Evolutionary conservation across 2,113 vertebrate genomes (phyloP).

Genomic region (Rhabdornis inornatus): DNA sequence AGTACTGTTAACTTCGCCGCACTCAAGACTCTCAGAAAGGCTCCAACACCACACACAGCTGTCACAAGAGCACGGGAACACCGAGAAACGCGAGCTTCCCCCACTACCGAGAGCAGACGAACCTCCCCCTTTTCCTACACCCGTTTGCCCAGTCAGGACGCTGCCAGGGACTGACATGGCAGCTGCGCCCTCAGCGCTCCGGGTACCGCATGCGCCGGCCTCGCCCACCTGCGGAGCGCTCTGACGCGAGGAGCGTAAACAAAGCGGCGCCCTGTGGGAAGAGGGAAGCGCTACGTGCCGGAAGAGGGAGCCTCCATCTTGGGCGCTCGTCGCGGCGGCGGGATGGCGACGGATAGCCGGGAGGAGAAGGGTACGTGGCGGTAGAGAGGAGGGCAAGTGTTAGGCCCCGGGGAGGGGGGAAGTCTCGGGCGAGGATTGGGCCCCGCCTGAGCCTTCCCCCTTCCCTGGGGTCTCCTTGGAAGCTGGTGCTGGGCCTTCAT

Average conservation of each 20-base stretch:
- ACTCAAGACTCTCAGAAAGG: not conserved
- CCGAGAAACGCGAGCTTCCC: rapidly evolving
- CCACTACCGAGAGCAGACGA: rapidly evolving
- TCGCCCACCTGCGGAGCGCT: not conserved
- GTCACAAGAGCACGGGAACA: rapidly evolving
- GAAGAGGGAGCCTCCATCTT: constrained; percentile 75
- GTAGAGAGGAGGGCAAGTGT: rapidly evolving
- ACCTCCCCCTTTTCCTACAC: rapidly evolving
- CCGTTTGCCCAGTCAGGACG: rapidly evolving
- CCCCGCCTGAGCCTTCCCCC: rapidly evolving
- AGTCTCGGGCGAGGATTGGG: rapidly evolving
- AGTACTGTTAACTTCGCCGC: not conserved
- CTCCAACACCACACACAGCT: not conserved
- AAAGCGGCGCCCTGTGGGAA: constrained; percentile 69
- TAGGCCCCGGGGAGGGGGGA: rapidly evolving
- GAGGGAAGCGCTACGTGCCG: constrained; percentile 62
- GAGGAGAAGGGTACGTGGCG: constrained; percentile 80
- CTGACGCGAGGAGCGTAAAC: constrained; percentile 61
- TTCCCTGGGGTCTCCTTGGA: rapidly evolving
- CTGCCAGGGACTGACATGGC: not conserved
- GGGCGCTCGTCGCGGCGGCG: constrained; percentile 41
- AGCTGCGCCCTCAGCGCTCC: not conserved
- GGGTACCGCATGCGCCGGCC: rapidly evolving
- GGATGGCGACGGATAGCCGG: constrained; percentile 84
- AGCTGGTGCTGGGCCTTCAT: not conserved